Percentiles rank a stretch among this genome's conserved stretches.
Conservation (phyloP, 2,113 vertebrate species). For the Athene noctua region DNA sequence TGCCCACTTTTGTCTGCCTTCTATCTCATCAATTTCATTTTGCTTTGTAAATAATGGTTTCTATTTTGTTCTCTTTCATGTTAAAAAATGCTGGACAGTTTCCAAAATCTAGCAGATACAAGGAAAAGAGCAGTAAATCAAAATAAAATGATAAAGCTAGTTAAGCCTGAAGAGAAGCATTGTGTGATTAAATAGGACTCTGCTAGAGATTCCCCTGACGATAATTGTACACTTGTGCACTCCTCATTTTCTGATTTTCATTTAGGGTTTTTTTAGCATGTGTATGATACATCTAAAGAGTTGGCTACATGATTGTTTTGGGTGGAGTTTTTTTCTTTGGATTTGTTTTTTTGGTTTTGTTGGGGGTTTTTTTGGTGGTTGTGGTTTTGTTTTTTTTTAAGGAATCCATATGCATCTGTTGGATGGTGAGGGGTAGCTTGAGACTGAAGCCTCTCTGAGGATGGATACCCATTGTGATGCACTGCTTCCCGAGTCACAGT, state of each 20-base stretch:
- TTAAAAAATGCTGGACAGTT: not conserved
- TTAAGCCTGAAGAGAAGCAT: not conserved
- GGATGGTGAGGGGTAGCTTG: not conserved
- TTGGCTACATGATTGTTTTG: not conserved
- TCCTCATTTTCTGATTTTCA: not conserved
- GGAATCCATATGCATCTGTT: not conserved
- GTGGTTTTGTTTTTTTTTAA: not conserved
- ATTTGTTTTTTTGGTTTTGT: not conserved
- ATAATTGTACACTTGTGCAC: not conserved
- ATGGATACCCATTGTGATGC: too few relatives aligned
- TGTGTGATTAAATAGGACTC: not conserved
- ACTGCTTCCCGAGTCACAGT: not conserved
- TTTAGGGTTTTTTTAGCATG: not conserved
- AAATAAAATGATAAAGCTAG: not conserved
- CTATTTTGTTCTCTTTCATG: not conserved
- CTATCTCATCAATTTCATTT: not conserved
- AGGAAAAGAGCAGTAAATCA: not conserved
- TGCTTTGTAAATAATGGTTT: not conserved
- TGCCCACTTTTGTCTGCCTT: not conserved
- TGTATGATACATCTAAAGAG: not conserved
- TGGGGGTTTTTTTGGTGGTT: accelerated
- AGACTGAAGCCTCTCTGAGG: not conserved
- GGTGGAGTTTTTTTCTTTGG: not conserved
- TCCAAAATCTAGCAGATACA: not conserved
- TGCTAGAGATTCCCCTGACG: not conserved